Evolutionary conservation across 2,113 vertebrate species (phyloP), one percentile per base, ranked within the genome.

Genomic region (Castor canadensis): DNA sequence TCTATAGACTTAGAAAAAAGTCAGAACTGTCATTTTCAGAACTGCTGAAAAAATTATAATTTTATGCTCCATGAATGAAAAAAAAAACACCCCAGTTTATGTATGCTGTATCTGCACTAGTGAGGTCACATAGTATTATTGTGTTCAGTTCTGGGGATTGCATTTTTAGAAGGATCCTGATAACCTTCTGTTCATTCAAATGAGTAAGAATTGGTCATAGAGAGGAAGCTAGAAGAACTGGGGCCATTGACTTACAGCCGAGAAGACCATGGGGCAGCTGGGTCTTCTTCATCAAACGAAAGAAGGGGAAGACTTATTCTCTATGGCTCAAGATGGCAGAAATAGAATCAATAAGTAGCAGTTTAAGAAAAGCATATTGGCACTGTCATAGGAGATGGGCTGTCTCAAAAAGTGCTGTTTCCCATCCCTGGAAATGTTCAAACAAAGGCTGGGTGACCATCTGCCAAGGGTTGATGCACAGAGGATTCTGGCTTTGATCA

Each of bases 341-440:
- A 79, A 79, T 12, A 30, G 56, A 52, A 82, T 3, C 43, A 87
- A 47, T 28, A 72, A 40, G 43, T 87, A 47, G 82, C 83, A 93
- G 84, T 11, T 92, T 80, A 64, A 66, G 60, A 94, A 85, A 67
- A 72, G 28, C 20, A 19, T 38, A 66, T 60, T 87, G 83, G 62
- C 38, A 26, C 45, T 80, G 19, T 62, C 49, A 58, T 87, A 81
- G 47, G 47, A 32, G 28, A 87, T 81, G 17, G 32, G 28, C 80
- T 94, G 15, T 76, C 87, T 83, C 38, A 5, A 86, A 91, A 82
- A 79, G 28, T 30, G 32, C 40, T 81, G 60, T 81, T 90, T 90
- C 81, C 60, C 43, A 81, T 64, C 56, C 22, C 60, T 93, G 80
- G 80, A 91, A 94, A 86, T 49, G 1, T 95, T 94, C 89, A 89